A percentile compares a stretch with the other conserved stretches of the same genome.
Evolutionary conservation across 2,888 invertebrate species (phyloP).

Genomic region (Diaprepes abbreviatus): DNA sequence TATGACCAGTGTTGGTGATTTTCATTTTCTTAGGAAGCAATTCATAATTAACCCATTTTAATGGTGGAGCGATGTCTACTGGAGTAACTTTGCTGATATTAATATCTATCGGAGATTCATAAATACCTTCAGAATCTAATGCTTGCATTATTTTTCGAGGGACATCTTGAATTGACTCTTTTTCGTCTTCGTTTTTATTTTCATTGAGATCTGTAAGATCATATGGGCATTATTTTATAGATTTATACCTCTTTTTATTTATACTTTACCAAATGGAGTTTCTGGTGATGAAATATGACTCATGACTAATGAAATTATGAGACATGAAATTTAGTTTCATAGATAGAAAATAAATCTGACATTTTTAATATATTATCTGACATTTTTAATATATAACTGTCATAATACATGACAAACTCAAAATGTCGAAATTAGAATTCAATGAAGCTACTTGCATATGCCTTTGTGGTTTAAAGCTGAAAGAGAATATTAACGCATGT

Average conservation of each 20-base stretch:
- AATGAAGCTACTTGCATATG: constrained; percentile 21
- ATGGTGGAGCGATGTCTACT: constrained; percentile 66
- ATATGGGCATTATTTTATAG: not conserved
- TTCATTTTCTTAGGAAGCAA: constrained; percentile 75
- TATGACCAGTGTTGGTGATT: constrained; percentile 77
- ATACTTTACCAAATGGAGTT: not conserved
- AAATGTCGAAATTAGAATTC: not conserved
- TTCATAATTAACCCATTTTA: constrained; percentile 74
- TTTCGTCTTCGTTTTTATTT: not conserved
- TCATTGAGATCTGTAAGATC: not conserved
- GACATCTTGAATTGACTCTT: not conserved
- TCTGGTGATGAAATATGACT: constrained; percentile 7
- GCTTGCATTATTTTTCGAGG: constrained; percentile 14
- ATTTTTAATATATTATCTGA: not conserved
- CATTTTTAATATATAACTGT: not conserved
- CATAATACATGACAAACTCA: not conserved
- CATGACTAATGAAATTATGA: constrained; percentile 18
- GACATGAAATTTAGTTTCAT: constrained; percentile 22
- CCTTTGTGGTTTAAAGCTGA: constrained; percentile 33
- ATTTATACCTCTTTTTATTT: not conserved
- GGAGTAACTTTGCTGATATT: constrained; percentile 62
- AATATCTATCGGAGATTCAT: constrained; percentile 69
- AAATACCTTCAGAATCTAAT: constrained; percentile 31
- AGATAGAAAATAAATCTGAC: not conserved
- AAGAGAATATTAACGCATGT: constrained; percentile 7